phyloP scores from a whole-genome alignment of 2,113 vertebrate species.

The Chionis minor region DNA sequence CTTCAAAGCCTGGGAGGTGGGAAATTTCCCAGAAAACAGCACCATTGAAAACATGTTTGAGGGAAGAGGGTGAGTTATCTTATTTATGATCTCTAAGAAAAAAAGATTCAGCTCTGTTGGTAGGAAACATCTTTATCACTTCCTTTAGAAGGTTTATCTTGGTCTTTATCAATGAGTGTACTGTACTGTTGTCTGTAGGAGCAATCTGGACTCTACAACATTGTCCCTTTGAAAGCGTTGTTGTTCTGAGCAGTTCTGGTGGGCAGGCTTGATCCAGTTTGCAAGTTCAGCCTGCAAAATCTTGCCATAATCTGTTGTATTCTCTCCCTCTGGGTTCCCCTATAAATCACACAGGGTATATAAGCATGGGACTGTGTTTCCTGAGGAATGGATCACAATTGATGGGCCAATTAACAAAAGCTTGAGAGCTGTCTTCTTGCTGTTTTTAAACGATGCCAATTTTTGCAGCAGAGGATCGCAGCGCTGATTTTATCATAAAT shows the following conservation, averaged over 20 bases:
- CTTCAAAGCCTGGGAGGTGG: not conserved
- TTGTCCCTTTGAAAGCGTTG: not conserved
- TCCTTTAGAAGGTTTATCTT: not conserved
- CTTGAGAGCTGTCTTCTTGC: not conserved
- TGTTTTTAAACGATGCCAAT: not conserved
- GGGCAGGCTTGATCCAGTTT: not conserved
- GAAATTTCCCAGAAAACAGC: not conserved
- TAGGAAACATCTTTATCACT: not conserved
- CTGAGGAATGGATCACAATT: not conserved
- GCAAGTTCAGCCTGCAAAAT: not conserved
- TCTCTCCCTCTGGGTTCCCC: not conserved
- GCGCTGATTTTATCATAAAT: constrained; percentile 23
- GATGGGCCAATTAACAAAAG: not conserved
- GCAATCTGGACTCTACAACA: not conserved
- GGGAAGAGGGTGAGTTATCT: not conserved
- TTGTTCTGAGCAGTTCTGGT: not conserved
- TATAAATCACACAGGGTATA: not conserved
- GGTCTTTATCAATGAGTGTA: not conserved
- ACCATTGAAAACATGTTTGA: not conserved
- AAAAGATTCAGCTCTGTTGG: not conserved
- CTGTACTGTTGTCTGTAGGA: not conserved
- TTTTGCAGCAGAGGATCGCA: not conserved
- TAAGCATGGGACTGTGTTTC: not conserved
- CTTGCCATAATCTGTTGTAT: not conserved
- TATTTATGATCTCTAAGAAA: not conserved